Evolutionary conservation across 2,888 invertebrate genomes (phyloP), one percentile per base, ranked within the genome.

Genomic region (Cataglyphis livida): DNA sequence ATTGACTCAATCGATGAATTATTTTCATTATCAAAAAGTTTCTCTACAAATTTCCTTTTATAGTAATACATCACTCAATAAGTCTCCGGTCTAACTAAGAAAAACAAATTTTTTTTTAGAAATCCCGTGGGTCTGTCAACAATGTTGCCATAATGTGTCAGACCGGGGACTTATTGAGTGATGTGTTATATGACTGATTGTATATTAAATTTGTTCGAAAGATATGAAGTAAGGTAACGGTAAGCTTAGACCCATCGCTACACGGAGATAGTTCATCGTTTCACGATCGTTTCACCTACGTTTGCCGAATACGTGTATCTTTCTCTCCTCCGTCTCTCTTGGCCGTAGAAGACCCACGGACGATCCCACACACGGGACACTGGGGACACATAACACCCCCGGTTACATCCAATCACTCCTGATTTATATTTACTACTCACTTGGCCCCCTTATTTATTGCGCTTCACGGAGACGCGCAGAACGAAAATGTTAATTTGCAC

Each of bases 331-430:
- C 61, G 44, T 61, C 41, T 66, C 21, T 68, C 81, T 81, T 64
- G 79, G 82, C 75, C 78, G 79, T 90, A 85, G 89, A 90, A 90
- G 88, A 84, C 87, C 89, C 91, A 90, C 90, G 89, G 92, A 91
- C 92, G 91, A 92, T 92, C 93, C 94, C 93, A 89, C 93, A 94
- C 94, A 94, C 93, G 93, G 94, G 92, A 92, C 94, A 91, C 94
- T 92, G 92, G 94, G 94, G 94, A 94, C 94, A 93, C 94, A 94
- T 94, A 94, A 94, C 94, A 92, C 92, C 93, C 94, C 94, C 93
- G 92, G 94, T 94, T 94, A 94, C 94, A 94, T 94, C 94, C 94
- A 94, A 94, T 94, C 94, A 93, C 94, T 94, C 94, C 94, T 94
- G 94, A 94, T 94, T 94, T 94, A 94, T 94, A 94, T 94, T 94